These are phyloP conservation scores for Paralvinella palmiformis DNA, from an alignment of 1,140 invertebrate genomes.

Conservation along the genomic window DNA sequence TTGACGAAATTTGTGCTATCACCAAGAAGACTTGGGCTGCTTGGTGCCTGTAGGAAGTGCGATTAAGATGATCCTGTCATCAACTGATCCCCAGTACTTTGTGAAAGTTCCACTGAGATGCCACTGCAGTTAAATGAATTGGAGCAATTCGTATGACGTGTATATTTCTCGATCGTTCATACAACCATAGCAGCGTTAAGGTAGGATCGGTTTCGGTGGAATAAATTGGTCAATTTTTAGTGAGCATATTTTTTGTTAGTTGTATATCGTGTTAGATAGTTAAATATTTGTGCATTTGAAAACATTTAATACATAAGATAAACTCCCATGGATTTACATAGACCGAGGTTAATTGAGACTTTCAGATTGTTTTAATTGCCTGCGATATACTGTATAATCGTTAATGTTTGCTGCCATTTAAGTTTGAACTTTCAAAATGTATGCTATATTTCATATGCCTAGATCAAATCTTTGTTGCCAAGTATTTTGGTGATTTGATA, in stretches of 20 bases:
- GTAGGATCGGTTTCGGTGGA: constrained; percentile 1
- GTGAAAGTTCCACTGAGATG: background rate
- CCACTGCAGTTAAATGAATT: background rate
- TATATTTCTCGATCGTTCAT: background rate
- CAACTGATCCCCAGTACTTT: constrained; percentile 3
- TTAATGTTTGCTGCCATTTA: too few species aligned
- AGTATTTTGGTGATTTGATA: background rate
- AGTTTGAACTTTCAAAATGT: too few species aligned
- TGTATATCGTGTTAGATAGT: too few species aligned
- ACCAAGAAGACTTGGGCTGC: constrained; percentile 9
- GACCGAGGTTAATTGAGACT: background rate
- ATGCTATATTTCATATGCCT: too few species aligned
- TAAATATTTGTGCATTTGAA: background rate
- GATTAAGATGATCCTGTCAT: constrained; percentile 6
- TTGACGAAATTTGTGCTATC: background rate
- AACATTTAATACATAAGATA: background rate
- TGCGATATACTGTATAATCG: background rate
- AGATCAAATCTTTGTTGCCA: background rate
- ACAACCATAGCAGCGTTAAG: constrained; percentile 2
- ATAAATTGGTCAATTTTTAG: too few species aligned
- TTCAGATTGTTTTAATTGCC: background rate
- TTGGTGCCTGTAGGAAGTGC: background rate
- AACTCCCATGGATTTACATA: background rate
- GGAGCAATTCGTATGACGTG: background rate
- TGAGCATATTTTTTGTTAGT: too few species aligned